phyloP scores from a whole-genome alignment of 2,113 vertebrate genomes.

The Macaca mulatta region DNA sequence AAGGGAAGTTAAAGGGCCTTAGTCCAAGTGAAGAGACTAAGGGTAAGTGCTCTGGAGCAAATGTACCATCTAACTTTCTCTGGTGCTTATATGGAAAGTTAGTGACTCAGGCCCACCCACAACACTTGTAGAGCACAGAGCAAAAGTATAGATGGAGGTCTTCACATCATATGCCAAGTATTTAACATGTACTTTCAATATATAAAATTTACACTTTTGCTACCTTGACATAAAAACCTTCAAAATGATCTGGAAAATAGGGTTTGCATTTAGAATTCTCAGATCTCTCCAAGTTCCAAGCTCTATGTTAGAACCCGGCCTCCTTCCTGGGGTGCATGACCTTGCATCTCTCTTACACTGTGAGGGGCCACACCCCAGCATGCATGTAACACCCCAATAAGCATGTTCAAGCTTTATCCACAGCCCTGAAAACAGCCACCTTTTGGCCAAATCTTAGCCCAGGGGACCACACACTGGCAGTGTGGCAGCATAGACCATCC shows the following conservation, averaged over 20 bases:
- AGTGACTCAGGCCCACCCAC: neutral
- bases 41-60: neutral
- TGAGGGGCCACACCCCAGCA: neutral
- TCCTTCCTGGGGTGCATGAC: neutral
- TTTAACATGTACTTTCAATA: neutral
- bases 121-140: neutral
- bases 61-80: neutral
- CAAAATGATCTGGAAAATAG: neutral
- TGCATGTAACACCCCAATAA: too few relatives aligned
- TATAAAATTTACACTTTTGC: neutral
- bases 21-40: neutral
- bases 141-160: neutral
- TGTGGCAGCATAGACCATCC: neutral
- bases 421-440: neutral
- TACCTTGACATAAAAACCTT: neutral
- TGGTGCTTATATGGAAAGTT: neutral
- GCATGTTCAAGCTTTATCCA: neutral
- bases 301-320: neutral
- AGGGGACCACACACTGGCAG: accelerated
- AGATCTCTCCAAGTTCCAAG: neutral
- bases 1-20: neutral
- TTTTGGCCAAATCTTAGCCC: neutral
- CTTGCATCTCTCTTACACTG: accelerated
- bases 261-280: neutral
- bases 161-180: neutral